These are phyloP conservation scores for Phrynocephalus forsythii DNA, from an alignment of 2,797 vertebrate species.

Conservation along the genomic window DNA sequence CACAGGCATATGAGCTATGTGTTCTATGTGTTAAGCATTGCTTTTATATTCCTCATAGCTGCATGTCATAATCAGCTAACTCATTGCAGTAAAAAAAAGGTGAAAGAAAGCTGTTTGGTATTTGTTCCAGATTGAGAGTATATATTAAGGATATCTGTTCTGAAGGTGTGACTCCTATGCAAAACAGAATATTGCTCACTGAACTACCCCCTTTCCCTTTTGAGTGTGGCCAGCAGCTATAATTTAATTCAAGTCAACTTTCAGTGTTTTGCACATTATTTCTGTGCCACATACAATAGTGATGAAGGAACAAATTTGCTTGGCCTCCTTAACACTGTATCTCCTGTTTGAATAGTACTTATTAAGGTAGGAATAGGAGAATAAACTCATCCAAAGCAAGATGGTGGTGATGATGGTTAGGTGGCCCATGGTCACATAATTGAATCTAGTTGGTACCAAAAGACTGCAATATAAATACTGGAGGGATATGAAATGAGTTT, in stretches of 20 bases:
- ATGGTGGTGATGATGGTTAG: background rate
- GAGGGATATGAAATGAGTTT: background rate
- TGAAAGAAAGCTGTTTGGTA: background rate
- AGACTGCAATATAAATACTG: background rate
- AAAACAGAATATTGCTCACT: conserved; percentile 43
- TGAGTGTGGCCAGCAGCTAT: background rate
- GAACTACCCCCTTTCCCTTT: conserved; percentile 29
- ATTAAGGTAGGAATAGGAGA: background rate
- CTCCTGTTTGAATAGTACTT: background rate
- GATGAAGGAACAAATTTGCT: background rate
- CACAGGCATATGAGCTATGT: conserved; percentile 6
- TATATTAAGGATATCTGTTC: background rate
- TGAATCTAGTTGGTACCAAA: background rate
- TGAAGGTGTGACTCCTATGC: conserved; percentile 51
- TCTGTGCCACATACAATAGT: background rate
- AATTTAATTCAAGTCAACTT: background rate
- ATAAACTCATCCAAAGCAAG: background rate
- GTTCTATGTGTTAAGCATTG: background rate
- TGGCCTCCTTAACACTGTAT: background rate
- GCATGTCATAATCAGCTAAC: background rate
- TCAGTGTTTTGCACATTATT: background rate
- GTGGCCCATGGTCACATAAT: background rate
- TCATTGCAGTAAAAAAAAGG: background rate
- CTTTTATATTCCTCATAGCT: fast-evolving
- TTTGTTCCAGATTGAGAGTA: background rate